These are phyloP conservation scores for Caenorhabditis drosophilae DNA, from an alignment of 2,888 invertebrate genomes.

Conservation along the genomic window DNA sequence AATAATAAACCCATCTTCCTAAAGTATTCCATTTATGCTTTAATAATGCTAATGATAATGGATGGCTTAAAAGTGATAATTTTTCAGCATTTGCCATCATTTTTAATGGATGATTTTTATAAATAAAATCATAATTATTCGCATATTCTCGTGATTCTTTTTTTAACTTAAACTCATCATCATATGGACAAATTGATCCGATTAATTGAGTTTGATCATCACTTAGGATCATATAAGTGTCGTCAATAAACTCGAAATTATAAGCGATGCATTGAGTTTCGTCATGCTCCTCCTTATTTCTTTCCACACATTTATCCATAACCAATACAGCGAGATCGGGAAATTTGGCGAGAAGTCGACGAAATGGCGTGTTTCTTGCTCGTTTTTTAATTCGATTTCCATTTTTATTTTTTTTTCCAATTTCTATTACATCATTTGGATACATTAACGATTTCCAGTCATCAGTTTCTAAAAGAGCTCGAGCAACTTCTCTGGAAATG, in stretches of 20 bases:
- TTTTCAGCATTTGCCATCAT: slow-evolving; percentile 70
- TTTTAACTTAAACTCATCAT: slow-evolving; percentile 64
- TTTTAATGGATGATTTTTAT: slow-evolving; percentile 71
- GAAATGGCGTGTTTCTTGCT: slow-evolving; percentile 71
- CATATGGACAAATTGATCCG: slow-evolving; percentile 35
- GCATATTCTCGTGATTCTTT: slow-evolving; percentile 68
- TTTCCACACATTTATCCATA: slow-evolving; percentile 47
- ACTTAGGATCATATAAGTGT: slow-evolving; percentile 69
- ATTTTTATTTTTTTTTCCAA: slow-evolving; percentile 17
- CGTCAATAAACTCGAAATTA: slow-evolving; percentile 73
- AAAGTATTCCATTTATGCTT: slow-evolving; percentile 72
- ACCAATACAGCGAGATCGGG: slow-evolving; percentile 69
- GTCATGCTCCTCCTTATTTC: slow-evolving; percentile 20
- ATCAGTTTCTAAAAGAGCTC: slow-evolving; percentile 69
- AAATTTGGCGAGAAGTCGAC: slow-evolving; percentile 72
- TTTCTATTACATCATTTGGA: slow-evolving; percentile 18
- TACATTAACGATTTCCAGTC: slow-evolving; percentile 71
- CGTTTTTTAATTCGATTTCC: slow-evolving; percentile 6
- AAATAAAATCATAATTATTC: slow-evolving; percentile 68
- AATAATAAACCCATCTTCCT: slow-evolving; percentile 72
- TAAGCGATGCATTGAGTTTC: slow-evolving; percentile 68
- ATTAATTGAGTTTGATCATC: slow-evolving; percentile 18
- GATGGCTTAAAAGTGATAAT: slow-evolving; percentile 72
- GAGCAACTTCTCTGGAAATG: slow-evolving; percentile 69
- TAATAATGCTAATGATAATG: slow-evolving; percentile 71